These are phyloP conservation scores for Drosophila atroscutellata DNA, from an alignment of 2,888 invertebrate genomes.

Conservation along the genomic window DNA sequence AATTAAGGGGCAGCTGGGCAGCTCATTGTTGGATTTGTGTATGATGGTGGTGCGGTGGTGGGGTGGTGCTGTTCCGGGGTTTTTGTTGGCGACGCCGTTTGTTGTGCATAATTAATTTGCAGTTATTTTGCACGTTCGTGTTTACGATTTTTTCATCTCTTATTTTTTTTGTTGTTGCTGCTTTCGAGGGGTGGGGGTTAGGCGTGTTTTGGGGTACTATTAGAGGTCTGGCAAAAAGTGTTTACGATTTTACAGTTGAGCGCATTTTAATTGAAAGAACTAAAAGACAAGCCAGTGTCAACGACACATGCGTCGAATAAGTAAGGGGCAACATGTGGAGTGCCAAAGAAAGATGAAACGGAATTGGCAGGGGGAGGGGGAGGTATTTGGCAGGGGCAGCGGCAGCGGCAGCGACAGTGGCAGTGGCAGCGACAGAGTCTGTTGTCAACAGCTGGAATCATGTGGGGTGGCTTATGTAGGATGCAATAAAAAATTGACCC, in stretches of 20 bases:
- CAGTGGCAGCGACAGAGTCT: constrained; percentile 17
- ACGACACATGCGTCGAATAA: constrained; percentile 54
- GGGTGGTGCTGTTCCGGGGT: neutral
- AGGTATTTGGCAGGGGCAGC: neutral
- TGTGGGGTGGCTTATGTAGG: constrained; percentile 54
- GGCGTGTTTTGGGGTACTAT: neutral
- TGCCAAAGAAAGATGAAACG: constrained; percentile 66
- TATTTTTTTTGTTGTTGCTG: neutral
- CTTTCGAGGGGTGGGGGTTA: neutral
- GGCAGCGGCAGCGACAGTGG: neutral
- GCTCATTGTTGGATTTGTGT: constrained; percentile 50
- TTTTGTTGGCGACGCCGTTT: constrained; percentile 45
- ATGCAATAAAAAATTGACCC: constrained; percentile 78
- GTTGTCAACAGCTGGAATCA: constrained; percentile 63
- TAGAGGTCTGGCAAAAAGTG: constrained; percentile 53
- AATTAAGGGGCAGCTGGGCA: constrained; percentile 71
- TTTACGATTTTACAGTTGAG: constrained; percentile 78
- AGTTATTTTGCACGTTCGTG: constrained; percentile 62
- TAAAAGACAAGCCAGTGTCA: constrained; percentile 73
- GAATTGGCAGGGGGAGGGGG: neutral
- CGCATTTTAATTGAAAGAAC: constrained; percentile 73
- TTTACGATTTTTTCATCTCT: neutral
- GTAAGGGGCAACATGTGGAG: constrained; percentile 23
- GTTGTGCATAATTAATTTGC: constrained; percentile 79
- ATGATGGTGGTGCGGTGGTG: neutral